Conservation (phyloP, 1,140 invertebrate species). For the Drosophila saltans region DNA sequence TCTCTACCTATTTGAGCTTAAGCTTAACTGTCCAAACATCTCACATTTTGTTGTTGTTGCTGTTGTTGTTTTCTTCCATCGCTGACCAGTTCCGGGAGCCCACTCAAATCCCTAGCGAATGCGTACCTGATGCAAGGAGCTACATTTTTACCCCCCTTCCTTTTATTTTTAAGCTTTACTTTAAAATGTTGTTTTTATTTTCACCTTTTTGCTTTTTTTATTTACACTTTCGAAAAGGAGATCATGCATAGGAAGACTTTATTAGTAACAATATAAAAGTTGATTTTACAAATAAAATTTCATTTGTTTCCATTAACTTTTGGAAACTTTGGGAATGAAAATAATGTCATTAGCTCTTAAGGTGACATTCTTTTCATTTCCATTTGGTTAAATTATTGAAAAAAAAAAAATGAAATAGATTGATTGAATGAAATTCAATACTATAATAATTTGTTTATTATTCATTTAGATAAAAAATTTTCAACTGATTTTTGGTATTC, state of each 20-base stretch:
- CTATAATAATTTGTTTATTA: no score
- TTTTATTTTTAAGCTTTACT: not conserved
- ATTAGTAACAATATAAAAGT: no score
- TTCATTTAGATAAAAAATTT: no score
- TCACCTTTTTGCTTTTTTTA: not conserved
- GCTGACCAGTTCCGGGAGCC: constrained; percentile 31
- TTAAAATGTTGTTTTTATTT: not conserved
- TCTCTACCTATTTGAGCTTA: constrained; percentile 44
- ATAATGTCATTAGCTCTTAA: no score
- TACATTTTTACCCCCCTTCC: constrained; percentile 42
- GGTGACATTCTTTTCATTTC: no score
- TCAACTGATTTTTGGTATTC: not conserved
- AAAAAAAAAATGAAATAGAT: no score
- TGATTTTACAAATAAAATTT: no score
- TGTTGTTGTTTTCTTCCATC: not conserved
- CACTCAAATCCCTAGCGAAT: constrained; percentile 67
- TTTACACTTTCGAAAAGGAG: not conserved
- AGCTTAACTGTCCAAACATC: constrained; percentile 43
- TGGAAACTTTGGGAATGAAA: no score
- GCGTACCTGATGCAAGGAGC: constrained; percentile 67
- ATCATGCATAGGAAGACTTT: not conserved
- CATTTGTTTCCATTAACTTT: no score
- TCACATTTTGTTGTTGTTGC: constrained; percentile 1
- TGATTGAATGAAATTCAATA: no score
- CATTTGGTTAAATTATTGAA: no score